Evolutionary conservation across 2,113 vertebrate species (phyloP).

Genomic region (Dinomys branickii): DNA sequence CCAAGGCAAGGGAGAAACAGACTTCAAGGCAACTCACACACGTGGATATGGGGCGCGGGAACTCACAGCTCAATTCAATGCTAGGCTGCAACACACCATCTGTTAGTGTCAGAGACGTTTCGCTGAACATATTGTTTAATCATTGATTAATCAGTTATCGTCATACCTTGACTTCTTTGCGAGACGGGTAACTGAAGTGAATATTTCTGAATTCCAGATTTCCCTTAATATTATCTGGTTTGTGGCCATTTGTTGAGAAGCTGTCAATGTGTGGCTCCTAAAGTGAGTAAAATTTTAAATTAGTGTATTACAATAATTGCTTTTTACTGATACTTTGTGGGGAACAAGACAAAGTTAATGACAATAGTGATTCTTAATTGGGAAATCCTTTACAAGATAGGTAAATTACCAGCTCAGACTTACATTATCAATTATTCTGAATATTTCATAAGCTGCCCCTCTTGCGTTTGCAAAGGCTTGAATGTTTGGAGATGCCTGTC

Average conservation of each 20-base stretch:
- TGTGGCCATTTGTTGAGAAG: constrained; percentile 88
- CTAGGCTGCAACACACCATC: neutral
- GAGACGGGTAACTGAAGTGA: constrained; percentile 90
- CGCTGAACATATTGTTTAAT: neutral
- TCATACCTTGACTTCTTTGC: constrained; percentile 87
- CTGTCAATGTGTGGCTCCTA: constrained; percentile 87
- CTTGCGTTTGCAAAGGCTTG: constrained; percentile 88
- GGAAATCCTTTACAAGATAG: neutral
- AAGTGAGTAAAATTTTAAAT: constrained; percentile 54
- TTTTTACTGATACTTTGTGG: neutral
- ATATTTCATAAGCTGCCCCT: constrained; percentile 90
- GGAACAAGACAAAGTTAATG: neutral
- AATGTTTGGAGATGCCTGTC: constrained; percentile 87
- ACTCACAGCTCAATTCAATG: neutral
- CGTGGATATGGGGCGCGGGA: neutral
- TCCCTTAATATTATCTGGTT: constrained; percentile 88
- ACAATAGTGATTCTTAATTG: neutral
- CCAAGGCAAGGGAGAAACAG: constrained; percentile 24
- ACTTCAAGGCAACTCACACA: neutral
- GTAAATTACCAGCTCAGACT: constrained; percentile 18
- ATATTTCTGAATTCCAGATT: constrained; percentile 91
- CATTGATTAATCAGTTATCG: neutral
- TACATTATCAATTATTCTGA: constrained; percentile 90
- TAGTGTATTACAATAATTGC: neutral
- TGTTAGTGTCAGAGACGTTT: neutral